A percentile compares a stretch with the other conserved stretches of the same genome.
phyloP scores from a whole-genome alignment of 2,797 vertebrate genomes.

The Knipowitschia caucasica region DNA sequence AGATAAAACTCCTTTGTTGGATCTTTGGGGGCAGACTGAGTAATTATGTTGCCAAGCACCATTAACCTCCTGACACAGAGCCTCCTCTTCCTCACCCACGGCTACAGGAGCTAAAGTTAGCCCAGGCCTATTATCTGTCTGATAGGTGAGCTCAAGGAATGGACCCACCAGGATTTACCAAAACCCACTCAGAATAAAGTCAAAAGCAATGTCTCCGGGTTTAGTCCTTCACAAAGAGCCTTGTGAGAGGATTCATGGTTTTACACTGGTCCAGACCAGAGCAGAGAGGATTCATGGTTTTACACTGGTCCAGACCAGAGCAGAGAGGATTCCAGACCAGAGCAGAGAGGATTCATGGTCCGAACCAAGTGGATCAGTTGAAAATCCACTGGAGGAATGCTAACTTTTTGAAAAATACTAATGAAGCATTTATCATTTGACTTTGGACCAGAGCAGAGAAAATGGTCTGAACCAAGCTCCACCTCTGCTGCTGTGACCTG shows the following conservation, averaged over 20 bases:
- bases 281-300: no score
- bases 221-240: background rate
- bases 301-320: no score
- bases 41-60: constrained; percentile 32
- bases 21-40: constrained; percentile 24
- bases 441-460: no score
- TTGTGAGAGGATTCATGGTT: background rate
- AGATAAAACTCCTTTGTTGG: constrained; percentile 19
- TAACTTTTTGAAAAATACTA: no score
- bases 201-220: background rate
- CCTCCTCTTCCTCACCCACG: constrained; percentile 11
- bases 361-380: no score
- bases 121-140: constrained; percentile 6
- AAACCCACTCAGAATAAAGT: background rate
- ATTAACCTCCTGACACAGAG: constrained; percentile 29
- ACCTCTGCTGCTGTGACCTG: no score
- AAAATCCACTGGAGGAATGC: no score
- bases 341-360: no score
- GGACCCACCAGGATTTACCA: background rate
- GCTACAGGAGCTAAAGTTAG: constrained; percentile 10
- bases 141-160: background rate
- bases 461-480: no score
- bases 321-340: no score
- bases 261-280: no score
- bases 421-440: no score